phyloP scores from a whole-genome alignment of 2,113 vertebrate species.

The Epinephelus fuscoguttatus region DNA sequence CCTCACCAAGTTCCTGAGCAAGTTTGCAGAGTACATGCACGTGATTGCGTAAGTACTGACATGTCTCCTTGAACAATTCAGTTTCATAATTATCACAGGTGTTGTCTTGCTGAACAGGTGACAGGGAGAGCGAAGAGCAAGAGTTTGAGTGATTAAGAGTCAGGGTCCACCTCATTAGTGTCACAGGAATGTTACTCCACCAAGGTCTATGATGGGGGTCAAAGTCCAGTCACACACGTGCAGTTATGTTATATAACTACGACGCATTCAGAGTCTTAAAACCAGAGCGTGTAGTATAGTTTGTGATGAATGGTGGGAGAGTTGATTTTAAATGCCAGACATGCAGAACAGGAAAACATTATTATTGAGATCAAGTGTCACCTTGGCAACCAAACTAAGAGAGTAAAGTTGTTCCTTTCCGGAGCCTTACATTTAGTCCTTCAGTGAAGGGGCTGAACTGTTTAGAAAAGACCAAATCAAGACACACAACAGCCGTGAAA shows the following conservation, averaged over 20 bases:
- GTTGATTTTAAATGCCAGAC: constrained; percentile 43
- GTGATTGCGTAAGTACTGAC: constrained; percentile 89
- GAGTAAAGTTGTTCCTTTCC: constrained; percentile 20
- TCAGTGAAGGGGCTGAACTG: neutral
- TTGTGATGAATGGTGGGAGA: neutral
- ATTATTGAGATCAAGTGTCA: constrained; percentile 31
- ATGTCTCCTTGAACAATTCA: neutral
- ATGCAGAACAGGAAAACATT: constrained; percentile 26
- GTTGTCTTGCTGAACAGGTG: constrained; percentile 18
- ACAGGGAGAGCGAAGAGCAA: constrained; percentile 2
- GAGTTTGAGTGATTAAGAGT: neutral
- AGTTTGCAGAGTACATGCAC: constrained; percentile 94
- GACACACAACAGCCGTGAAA: constrained; percentile 38
- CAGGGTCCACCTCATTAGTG: constrained; percentile 9
- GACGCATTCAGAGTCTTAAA: neutral
- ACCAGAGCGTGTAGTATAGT: neutral
- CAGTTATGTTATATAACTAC: neutral
- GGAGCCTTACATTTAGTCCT: constrained; percentile 57
- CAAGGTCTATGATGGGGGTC: neutral
- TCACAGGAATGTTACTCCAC: neutral
- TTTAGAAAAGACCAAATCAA: constrained; percentile 44
- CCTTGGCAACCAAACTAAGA: constrained; percentile 44
- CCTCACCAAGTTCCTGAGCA: constrained; percentile 88
- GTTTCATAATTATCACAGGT: constrained; percentile 5
- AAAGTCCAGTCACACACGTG: constrained; percentile 33